Percentiles rank a stretch among this genome's conserved stretches.
These are phyloP conservation scores for Schizopygopsis malacanthus DNA, from an alignment of 2,797 vertebrate species.

Conservation along the genomic window DNA sequence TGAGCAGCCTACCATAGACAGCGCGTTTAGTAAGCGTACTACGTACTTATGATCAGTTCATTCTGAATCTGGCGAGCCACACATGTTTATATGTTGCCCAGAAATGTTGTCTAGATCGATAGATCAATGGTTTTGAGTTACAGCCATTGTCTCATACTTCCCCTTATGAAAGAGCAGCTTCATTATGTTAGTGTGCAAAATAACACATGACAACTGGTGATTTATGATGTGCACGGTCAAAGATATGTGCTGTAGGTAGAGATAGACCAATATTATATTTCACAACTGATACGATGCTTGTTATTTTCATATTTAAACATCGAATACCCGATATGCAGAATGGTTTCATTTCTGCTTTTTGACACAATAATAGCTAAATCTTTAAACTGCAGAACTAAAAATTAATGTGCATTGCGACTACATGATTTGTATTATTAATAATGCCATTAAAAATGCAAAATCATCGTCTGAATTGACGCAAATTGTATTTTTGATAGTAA, in stretches of 20 bases:
- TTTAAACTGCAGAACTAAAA: not conserved
- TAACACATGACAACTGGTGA: not conserved
- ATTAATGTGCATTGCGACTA: not conserved
- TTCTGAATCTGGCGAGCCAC: not conserved
- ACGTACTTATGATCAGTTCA: not conserved
- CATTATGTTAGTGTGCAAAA: not conserved
- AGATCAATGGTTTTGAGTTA: not conserved
- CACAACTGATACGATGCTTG: not conserved
- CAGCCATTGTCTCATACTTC: conserved; percentile 9
- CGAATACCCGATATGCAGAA: not conserved
- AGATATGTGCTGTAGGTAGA: not conserved
- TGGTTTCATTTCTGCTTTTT: not conserved
- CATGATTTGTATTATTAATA: not conserved
- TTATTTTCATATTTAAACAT: not conserved
- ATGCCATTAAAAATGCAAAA: not conserved
- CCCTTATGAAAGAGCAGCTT: conserved; percentile 1
- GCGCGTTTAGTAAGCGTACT: not conserved
- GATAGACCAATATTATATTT: not conserved
- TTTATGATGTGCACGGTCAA: not conserved
- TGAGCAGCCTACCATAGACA: not conserved
- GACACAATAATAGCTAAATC: not conserved
- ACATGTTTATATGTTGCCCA: too few species aligned
- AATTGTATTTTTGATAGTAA: not conserved
- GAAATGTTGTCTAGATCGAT: not conserved
- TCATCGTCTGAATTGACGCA: not conserved